Evolutionary conservation across 2,113 vertebrate genomes (phyloP).

Genomic region (Lepus timidus): DNA sequence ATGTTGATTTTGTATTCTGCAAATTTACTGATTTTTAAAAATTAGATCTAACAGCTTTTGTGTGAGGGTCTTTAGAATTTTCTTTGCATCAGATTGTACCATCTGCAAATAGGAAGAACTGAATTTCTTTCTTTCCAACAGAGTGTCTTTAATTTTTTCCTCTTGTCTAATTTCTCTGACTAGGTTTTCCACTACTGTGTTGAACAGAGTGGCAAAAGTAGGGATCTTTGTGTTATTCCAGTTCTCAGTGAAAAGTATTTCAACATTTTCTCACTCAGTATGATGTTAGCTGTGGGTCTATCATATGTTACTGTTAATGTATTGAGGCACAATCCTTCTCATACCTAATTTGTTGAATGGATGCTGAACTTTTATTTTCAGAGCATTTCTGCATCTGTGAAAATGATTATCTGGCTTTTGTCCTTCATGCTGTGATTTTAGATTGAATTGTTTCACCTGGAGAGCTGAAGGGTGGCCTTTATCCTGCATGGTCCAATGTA

Average conservation of each 20-base stretch:
- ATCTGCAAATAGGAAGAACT: background rate
- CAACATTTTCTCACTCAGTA: background rate
- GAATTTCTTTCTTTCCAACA: background rate
- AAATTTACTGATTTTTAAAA: background rate
- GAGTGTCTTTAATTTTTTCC: background rate
- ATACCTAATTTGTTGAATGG: background rate
- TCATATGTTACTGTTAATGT: background rate
- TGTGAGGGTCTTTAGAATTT: background rate
- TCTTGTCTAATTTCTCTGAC: background rate
- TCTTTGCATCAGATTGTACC: background rate
- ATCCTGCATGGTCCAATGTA: background rate
- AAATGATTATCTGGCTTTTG: background rate
- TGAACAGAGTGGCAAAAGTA: background rate
- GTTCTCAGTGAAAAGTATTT: background rate
- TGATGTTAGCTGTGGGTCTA: background rate
- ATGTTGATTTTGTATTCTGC: background rate
- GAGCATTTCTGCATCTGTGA: background rate
- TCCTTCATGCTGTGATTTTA: background rate
- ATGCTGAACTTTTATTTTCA: background rate
- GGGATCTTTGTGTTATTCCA: background rate
- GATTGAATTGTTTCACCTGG: background rate
- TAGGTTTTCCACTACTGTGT: background rate
- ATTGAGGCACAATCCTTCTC: background rate
- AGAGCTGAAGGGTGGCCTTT: background rate
- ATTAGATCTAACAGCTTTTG: background rate